Evolutionary conservation across 2,113 vertebrate species (phyloP), one percentile per base, ranked within the genome.

Genomic region (Diphyllodes magnificus): DNA sequence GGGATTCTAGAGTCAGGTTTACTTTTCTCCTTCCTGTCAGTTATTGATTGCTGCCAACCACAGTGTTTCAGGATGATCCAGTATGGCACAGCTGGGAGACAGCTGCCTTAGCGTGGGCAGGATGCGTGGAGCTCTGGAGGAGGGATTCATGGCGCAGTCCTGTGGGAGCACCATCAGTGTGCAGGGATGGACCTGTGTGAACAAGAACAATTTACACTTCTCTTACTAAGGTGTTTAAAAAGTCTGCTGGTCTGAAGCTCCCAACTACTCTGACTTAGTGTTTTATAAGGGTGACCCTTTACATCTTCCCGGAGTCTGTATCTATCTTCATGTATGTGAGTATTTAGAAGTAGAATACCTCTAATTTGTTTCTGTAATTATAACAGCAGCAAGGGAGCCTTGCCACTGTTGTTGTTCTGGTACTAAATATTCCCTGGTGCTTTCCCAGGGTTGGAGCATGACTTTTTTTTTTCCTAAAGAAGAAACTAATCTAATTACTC

Each of bases 401-500:
- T 80, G 75, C 84, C 39, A 31, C 50, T 86, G 64, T 80, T 92
- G 81, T 93, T 92, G 81, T 94, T 92, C 85, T 90, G 71, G 24
- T 88, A 20, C 50, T 90, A 66, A 80, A 37, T 77, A 87, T 61
- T 88, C 85, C 85, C 79, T 54, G 49, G 64, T 64, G 86, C 65
- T 84, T 94, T 81, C 49, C 24, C 45, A 70, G 49, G n/a, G 42
- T 69, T 91, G 86, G 23, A 65, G 23, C 57, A 57, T 86, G 49
- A 64, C 56, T 80, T 45, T 56, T 50, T 71, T n/a, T 84, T 84
- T 82, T 57, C 11, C 39, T 82, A 15, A 68, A 94, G 80, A 88
- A 94, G 44, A 84, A 91, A 65, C 40, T 89, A 89, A 92, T 96
- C 53, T 85, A 89, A 93, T 95, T 93, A 69, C 33, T 90, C 49